These are phyloP conservation scores for Zele albiditarsus DNA, from an alignment of 2,888 invertebrate species.

Conservation along the genomic window DNA sequence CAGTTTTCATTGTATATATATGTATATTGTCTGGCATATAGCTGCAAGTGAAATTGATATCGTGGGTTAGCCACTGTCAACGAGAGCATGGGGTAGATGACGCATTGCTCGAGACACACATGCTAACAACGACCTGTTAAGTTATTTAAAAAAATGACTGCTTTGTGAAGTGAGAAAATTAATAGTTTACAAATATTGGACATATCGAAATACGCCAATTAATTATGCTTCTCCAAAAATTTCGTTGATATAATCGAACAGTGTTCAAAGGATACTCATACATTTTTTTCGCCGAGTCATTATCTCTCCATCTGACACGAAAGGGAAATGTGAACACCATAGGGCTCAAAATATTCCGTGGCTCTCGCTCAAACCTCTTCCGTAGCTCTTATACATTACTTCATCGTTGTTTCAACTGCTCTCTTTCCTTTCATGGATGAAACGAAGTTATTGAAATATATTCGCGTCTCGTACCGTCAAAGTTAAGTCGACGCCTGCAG, in stretches of 20 bases:
- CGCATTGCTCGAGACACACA: conserved; percentile 21
- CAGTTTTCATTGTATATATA: conserved; percentile 15
- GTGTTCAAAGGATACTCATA: no score
- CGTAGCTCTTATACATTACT: not conserved
- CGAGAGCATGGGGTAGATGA: not conserved
- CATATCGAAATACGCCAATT: no score
- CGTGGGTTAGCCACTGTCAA: conserved; percentile 17
- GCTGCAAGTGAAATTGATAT: conserved; percentile 47
- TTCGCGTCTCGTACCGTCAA: conserved; percentile 49
- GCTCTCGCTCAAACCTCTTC: no score
- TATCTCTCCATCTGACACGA: no score
- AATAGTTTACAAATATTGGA: no score
- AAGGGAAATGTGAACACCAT: no score
- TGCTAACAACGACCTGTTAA: not conserved
- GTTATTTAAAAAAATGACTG: not conserved
- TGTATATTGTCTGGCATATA: not conserved
- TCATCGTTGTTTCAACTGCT: conserved; percentile 29
- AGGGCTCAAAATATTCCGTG: no score
- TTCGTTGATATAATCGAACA: no score
- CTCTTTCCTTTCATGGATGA: not conserved
- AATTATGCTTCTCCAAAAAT: no score
- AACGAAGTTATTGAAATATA: conserved; percentile 49
- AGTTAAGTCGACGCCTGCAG: conserved; percentile 47
- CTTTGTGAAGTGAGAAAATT: no score
- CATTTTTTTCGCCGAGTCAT: no score